Percentiles rank a stretch among this genome's conserved stretches.
These are phyloP conservation scores for Malacoraja senta DNA, from an alignment of 2,797 vertebrate species.

Conservation along the genomic window DNA sequence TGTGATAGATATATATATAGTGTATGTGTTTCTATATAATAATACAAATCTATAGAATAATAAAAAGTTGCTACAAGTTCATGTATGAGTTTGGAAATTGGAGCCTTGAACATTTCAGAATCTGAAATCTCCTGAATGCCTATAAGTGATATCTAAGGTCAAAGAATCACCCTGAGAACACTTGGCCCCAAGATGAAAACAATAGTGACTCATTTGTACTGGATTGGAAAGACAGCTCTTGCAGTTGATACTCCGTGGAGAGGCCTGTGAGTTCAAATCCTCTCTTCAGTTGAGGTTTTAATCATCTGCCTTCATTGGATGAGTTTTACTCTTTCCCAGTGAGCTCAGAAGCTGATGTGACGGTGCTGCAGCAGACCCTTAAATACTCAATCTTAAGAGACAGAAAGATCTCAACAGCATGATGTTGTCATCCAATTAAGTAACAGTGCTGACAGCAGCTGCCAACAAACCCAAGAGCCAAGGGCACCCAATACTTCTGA, in stretches of 20 bases:
- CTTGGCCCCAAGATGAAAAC: background rate
- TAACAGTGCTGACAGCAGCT: background rate
- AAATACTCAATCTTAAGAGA: background rate
- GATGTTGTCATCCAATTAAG: slow-evolving; percentile 25
- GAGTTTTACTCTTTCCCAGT: background rate
- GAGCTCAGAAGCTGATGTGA: background rate
- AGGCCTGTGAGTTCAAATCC: background rate
- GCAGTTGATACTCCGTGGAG: background rate
- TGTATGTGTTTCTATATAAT: too few species aligned
- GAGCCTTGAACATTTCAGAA: background rate
- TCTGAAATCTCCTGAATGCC: background rate
- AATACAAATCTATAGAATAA: too few species aligned
- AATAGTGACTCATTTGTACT: background rate
- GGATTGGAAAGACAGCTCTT: background rate
- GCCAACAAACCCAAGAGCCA: background rate
- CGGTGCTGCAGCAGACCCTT: background rate
- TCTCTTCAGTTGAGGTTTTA: background rate
- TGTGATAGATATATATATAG: too few species aligned
- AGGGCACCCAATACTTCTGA: background rate
- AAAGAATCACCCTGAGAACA: background rate
- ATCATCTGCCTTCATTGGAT: background rate
- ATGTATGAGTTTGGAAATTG: background rate
- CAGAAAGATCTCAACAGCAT: background rate
- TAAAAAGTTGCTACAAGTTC: too few species aligned
- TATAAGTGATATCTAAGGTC: background rate